These are phyloP conservation scores for Amiota minor DNA, from an alignment of 2,888 invertebrate genomes.

Conservation along the genomic window DNA sequence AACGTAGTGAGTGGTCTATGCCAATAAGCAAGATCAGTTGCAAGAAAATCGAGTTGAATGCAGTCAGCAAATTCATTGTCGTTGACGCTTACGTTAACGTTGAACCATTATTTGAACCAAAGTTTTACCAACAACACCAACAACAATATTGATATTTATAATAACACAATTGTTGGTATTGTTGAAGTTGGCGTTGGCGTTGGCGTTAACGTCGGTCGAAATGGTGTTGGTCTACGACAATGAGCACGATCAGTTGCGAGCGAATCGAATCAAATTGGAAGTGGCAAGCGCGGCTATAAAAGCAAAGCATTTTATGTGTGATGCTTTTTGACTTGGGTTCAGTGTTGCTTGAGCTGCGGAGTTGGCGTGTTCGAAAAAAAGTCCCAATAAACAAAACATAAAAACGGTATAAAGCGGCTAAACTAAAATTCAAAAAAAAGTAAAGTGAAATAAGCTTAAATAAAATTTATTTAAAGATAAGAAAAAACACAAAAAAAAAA, in stretches of 20 bases:
- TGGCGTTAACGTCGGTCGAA: conserved; percentile 22
- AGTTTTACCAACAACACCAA: not conserved
- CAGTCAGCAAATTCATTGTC: no score
- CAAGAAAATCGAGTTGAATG: no score
- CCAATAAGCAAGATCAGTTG: no score
- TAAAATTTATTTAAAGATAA: conserved; percentile 8
- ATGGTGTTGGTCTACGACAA: not conserved
- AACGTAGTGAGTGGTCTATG: no score
- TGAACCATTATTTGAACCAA: not conserved
- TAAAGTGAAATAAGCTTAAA: conserved; percentile 32
- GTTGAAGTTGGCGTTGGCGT: conserved; percentile 35
- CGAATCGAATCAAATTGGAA: not conserved
- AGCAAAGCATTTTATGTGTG: conserved; percentile 66
- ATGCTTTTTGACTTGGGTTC: conserved; percentile 68
- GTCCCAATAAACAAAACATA: conserved; percentile 31
- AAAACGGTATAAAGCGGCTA: conserved; percentile 4
- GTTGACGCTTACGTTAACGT: not conserved
- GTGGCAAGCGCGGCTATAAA: conserved; percentile 60
- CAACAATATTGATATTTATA: not conserved
- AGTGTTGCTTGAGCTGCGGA: conserved; percentile 68
- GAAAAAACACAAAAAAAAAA: conserved; percentile 19
- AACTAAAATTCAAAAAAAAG: conserved; percentile 21
- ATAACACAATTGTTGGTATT: not conserved
- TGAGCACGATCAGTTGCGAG: conserved; percentile 19
- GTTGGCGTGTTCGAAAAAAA: conserved; percentile 52